These are phyloP conservation scores for Phthorimaea operculella DNA, from an alignment of 1,140 invertebrate species.

Conservation along the genomic window DNA sequence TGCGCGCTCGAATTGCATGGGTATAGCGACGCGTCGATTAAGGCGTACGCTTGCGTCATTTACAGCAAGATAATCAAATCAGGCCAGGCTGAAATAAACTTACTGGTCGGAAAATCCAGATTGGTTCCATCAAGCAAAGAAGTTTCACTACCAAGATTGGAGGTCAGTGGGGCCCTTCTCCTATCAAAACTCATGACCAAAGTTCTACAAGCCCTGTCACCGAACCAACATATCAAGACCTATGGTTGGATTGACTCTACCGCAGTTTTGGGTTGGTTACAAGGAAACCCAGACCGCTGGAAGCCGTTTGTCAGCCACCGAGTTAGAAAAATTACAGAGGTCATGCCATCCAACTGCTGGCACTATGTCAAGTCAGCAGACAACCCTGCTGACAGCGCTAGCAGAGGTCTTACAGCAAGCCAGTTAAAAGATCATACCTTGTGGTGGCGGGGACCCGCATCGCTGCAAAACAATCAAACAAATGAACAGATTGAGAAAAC, in stretches of 20 bases:
- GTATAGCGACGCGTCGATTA: slow-evolving; percentile 10
- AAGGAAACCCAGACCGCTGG: slow-evolving; percentile 14
- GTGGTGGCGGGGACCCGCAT: slow-evolving; percentile 22
- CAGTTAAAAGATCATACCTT: slow-evolving; percentile 15
- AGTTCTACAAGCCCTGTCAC: slow-evolving; percentile 10
- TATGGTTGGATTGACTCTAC: slow-evolving; percentile 17
- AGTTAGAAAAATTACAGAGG: slow-evolving; percentile 14
- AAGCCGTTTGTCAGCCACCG: slow-evolving; percentile 20
- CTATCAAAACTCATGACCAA: slow-evolving; percentile 15
- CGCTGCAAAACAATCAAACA: neutral
- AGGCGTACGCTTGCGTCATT: slow-evolving; percentile 12
- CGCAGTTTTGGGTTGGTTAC: slow-evolving; percentile 19
- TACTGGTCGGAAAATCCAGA: slow-evolving; percentile 2
- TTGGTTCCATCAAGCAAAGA: neutral
- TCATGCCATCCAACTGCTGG: slow-evolving; percentile 16
- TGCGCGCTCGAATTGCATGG: slow-evolving; percentile 11
- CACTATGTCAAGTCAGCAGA: slow-evolving; percentile 20
- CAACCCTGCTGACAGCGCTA: slow-evolving; percentile 25
- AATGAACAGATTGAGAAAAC: neutral
- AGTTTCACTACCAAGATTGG: neutral
- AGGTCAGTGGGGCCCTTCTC: neutral
- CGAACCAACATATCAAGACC: slow-evolving; percentile 9
- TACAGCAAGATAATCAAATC: slow-evolving; percentile 6
- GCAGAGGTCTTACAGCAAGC: slow-evolving; percentile 15
- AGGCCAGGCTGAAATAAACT: neutral